These are phyloP conservation scores for Bostrychus sinensis DNA, from an alignment of 2,113 vertebrate genomes.

Conservation along the genomic window DNA sequence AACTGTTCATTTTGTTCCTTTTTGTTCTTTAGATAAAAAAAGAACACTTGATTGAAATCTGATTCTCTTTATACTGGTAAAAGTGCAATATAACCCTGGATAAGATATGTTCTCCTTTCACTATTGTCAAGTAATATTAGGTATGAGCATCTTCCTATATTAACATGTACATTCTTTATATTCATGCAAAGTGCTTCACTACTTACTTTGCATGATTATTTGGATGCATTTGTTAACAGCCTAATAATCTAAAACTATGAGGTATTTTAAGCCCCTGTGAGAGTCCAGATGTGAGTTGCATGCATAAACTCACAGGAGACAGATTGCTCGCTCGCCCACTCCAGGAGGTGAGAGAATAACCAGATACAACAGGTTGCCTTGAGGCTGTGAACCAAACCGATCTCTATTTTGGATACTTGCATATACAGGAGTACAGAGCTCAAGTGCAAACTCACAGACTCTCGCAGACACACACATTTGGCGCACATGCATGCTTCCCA, in stretches of 20 bases:
- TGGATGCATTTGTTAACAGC: not conserved
- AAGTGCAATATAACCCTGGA: not conserved
- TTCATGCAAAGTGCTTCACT: not conserved
- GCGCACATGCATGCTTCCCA: constrained; percentile 56
- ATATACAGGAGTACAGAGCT: constrained; percentile 21
- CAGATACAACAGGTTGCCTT: constrained; percentile 30
- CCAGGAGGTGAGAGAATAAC: constrained; percentile 19
- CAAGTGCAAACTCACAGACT: constrained; percentile 12
- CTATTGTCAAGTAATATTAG: not conserved
- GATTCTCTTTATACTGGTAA: constrained; percentile 9
- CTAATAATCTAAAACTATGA: not conserved
- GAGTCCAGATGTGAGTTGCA: constrained; percentile 23
- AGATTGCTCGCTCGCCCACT: constrained; percentile 21
- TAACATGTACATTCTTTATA: not conserved
- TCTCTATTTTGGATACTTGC: constrained; percentile 5
- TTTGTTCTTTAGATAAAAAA: constrained; percentile 9
- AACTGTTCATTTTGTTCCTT: constrained; percentile 3
- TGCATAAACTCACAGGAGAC: not conserved
- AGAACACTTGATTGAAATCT: not conserved
- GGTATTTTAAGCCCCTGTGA: constrained; percentile 14
- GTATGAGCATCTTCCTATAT: not conserved
- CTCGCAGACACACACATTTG: constrained; percentile 21
- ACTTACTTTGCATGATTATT: not conserved
- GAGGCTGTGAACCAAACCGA: constrained; percentile 15
- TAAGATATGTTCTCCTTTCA: not conserved